Conservation (phyloP, 2,797 vertebrate genomes). For the Coendou prehensilis region DNA sequence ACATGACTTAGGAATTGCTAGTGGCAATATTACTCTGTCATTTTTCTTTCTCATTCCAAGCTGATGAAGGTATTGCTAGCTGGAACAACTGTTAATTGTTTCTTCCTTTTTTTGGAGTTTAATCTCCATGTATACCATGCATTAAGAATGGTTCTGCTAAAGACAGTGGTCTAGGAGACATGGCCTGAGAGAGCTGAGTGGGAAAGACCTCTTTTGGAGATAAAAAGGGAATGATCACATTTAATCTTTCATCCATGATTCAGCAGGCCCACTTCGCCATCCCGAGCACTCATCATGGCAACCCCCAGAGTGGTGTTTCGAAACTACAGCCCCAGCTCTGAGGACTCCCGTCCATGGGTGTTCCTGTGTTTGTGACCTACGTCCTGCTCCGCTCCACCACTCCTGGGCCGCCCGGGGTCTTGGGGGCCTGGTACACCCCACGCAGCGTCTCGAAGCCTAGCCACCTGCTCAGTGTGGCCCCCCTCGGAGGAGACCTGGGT, state of each 20-base stretch:
- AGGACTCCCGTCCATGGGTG: too few relatives aligned
- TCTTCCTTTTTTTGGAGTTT: slow-evolving; percentile 85
- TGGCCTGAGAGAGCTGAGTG: slow-evolving; percentile 69
- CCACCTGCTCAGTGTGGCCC: neutral
- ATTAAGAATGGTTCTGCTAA: slow-evolving; percentile 72
- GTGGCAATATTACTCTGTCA: slow-evolving; percentile 90
- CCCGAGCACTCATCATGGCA: slow-evolving; percentile 66
- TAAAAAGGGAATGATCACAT: slow-evolving; percentile 74
- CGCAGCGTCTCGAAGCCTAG: neutral
- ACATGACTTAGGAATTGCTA: slow-evolving; percentile 91
- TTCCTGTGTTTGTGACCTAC: neutral
- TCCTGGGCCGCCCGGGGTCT: slow-evolving; percentile 43
- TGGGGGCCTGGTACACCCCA: neutral
- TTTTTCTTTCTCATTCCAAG: slow-evolving; percentile 89
- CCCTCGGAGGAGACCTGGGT: slow-evolving; percentile 30
- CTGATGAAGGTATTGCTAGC: slow-evolving; percentile 87
- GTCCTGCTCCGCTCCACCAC: neutral
- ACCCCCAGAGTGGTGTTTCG: slow-evolving; percentile 79
- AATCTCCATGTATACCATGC: slow-evolving; percentile 81
- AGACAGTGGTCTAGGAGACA: slow-evolving; percentile 34
- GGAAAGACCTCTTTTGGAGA: slow-evolving; percentile 70
- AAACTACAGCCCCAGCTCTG: slow-evolving; percentile 73
- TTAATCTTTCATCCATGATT: slow-evolving; percentile 61
- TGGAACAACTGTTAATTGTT: slow-evolving; percentile 88
- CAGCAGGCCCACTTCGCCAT: slow-evolving; percentile 65